Conservation (phyloP, 2,113 vertebrate genomes). For the Cyprinodon variegatus region DNA sequence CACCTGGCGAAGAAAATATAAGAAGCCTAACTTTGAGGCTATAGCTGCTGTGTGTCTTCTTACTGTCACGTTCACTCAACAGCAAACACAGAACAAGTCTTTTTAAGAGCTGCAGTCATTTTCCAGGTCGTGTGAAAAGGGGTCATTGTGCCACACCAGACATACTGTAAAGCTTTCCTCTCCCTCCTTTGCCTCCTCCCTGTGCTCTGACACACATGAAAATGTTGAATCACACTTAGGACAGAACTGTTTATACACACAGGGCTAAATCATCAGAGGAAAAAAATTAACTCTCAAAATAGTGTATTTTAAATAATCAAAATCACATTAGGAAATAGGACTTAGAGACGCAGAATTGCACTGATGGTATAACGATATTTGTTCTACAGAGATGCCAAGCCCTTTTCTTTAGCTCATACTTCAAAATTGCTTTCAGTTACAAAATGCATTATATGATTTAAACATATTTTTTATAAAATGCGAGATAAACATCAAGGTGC, state of each 20-base stretch:
- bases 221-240: slow-evolving; percentile 14
- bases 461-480: not conserved
- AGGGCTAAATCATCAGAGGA: not conserved
- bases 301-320: not conserved
- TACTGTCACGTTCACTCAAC: slow-evolving; percentile 50
- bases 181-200: slow-evolving; percentile 1
- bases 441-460: not conserved
- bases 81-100: slow-evolving; percentile 35
- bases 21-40: slow-evolving; percentile 28
- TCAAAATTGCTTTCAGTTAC: not conserved
- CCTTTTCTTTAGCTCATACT: slow-evolving; percentile 7
- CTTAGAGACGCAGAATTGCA: not conserved
- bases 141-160: slow-evolving; percentile 61
- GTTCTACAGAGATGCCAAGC: slow-evolving; percentile 5
- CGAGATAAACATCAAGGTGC: not conserved
- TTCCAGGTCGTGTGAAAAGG: slow-evolving; percentile 50
- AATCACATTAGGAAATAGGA: slow-evolving; percentile 10
- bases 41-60: slow-evolving; percentile 44
- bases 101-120: slow-evolving; percentile 44
- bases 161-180: slow-evolving; percentile 43
- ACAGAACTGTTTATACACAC: not conserved
- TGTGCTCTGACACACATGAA: not conserved
- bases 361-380: slow-evolving; percentile 14
- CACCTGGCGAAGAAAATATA: slow-evolving; percentile 45
- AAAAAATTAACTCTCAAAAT: not conserved